These are phyloP conservation scores for Notiomystis cincta DNA, from an alignment of 2,113 vertebrate species.

Conservation along the genomic window DNA sequence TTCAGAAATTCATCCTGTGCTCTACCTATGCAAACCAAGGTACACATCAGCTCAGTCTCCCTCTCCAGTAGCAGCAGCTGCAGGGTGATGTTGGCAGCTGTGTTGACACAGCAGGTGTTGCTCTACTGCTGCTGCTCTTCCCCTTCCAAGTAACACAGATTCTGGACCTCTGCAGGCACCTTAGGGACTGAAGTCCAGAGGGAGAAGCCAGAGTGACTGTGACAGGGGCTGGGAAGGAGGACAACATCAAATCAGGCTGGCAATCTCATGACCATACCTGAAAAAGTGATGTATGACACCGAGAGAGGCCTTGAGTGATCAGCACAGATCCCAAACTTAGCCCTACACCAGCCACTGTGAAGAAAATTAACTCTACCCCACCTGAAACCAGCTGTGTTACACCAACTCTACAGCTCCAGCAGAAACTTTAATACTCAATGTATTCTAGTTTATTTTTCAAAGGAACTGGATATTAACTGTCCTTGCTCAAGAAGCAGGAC, in stretches of 20 bases:
- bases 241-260: fast-evolving
- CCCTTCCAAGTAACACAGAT: fast-evolving
- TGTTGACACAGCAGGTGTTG: neutral
- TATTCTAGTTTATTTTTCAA: neutral
- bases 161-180: neutral
- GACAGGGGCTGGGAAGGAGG: neutral
- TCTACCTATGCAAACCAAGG: neutral
- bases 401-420: neutral
- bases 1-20: neutral
- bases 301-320: neutral
- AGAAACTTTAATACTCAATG: neutral
- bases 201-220: neutral
- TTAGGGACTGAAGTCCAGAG: neutral
- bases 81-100: neutral
- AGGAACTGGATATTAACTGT: neutral
- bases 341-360: neutral
- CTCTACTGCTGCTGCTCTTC: neutral
- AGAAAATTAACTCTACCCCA: neutral
- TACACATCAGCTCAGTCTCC: neutral
- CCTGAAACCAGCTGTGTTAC: neutral
- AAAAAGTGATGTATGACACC: neutral
- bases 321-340: neutral
- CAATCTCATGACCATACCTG: neutral
- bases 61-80: neutral
- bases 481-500: neutral